Evolutionary conservation across 2,797 vertebrate species (phyloP).

Genomic region (Pangasius sanitwongsei): DNA sequence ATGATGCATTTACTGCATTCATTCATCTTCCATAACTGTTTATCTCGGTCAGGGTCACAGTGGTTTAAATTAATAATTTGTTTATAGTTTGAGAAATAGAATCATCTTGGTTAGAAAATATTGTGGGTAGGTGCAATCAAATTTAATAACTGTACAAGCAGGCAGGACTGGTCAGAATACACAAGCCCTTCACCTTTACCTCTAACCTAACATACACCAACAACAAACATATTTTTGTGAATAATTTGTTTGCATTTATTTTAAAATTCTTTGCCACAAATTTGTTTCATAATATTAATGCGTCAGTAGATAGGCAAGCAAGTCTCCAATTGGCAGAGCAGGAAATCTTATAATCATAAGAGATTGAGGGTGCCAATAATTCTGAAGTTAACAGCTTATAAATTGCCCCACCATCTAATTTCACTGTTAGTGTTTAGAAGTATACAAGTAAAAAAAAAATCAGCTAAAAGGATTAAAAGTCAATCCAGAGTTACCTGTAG

Average conservation of each 20-base stretch:
- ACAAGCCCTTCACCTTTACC: background rate
- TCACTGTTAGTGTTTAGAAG: no score
- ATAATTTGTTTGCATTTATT: background rate
- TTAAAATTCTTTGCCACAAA: no score
- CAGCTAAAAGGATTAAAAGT: slow-evolving; percentile 24
- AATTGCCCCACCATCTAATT: no score
- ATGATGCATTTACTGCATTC: background rate
- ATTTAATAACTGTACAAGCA: background rate
- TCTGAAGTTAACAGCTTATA: background rate
- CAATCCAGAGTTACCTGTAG: background rate
- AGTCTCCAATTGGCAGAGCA: no score
- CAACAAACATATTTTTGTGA: background rate
- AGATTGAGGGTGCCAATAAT: background rate
- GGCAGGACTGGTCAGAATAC: background rate
- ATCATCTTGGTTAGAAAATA: no score
- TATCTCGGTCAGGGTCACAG: background rate
- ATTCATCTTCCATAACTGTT: no score
- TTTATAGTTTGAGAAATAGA: no score
- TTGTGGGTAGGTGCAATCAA: no score
- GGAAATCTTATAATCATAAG: background rate
- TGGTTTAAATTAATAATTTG: background rate
- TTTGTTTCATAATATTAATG: no score
- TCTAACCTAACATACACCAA: no score
- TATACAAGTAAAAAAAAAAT: background rate
- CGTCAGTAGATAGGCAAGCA: no score